Evolutionary conservation across 2,888 invertebrate genomes (phyloP).

Genomic region (Blastobasis adustella): DNA sequence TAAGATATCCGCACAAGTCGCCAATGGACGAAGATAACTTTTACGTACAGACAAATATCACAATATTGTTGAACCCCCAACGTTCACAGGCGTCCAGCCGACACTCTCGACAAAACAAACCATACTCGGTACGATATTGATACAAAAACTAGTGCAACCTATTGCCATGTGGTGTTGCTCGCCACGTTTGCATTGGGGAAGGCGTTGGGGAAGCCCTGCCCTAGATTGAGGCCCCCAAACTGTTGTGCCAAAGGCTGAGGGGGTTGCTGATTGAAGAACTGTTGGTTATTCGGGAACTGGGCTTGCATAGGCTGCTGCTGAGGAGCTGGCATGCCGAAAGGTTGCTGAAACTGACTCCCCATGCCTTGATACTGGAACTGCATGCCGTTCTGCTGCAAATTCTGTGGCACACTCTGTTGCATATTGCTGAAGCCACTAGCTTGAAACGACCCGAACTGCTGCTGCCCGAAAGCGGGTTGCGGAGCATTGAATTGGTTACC

Average conservation of each 20-base stretch:
- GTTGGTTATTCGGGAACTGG: slow-evolving; percentile 24
- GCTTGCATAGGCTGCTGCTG: slow-evolving; percentile 28
- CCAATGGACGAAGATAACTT: too few relatives aligned
- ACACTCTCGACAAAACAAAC: too few relatives aligned
- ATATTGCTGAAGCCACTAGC: slow-evolving; percentile 17
- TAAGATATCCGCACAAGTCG: too few relatives aligned
- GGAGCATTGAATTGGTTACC: slow-evolving; percentile 43
- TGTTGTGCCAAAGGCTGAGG: slow-evolving; percentile 48
- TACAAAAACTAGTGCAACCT: slow-evolving; percentile 11
- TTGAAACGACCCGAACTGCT: slow-evolving; percentile 16
- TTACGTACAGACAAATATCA: too few relatives aligned
- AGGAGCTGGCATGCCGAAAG: slow-evolving; percentile 20
- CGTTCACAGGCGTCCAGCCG: too few relatives aligned
- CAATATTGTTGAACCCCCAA: too few relatives aligned
- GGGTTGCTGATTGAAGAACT: slow-evolving; percentile 19
- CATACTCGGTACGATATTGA: too few relatives aligned
- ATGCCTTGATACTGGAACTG: slow-evolving; percentile 46
- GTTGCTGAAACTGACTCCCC: slow-evolving; percentile 30
- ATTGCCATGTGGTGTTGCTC: slow-evolving; percentile 64
- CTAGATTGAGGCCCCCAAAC: slow-evolving; percentile 54
- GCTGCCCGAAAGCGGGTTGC: slow-evolving; percentile 19
- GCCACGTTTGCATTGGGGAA: slow-evolving; percentile 58
- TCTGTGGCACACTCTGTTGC: slow-evolving; percentile 11
- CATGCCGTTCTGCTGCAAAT: slow-evolving; percentile 33
- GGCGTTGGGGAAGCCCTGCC: slow-evolving; percentile 55